These are phyloP conservation scores for Onchidella celtica DNA, from an alignment of 2,888 invertebrate genomes.

Conservation along the genomic window DNA sequence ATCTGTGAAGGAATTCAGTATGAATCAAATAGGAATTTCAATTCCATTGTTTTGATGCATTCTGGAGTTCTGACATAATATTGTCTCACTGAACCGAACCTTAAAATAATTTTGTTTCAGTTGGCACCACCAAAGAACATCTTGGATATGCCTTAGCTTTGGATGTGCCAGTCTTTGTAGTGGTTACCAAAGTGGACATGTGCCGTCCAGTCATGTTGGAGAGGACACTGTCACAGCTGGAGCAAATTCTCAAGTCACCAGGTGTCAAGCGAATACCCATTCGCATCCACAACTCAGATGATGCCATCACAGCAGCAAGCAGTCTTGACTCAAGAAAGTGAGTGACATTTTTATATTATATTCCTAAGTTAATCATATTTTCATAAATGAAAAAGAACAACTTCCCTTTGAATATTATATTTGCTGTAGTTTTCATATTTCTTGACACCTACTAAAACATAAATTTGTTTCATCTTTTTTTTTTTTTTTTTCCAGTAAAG, in stretches of 20 bases:
- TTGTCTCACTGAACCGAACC: too few relatives aligned
- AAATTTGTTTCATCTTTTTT: too few relatives aligned
- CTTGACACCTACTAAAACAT: too few relatives aligned
- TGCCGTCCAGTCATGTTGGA: slow-evolving; percentile 82
- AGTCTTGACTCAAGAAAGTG: slow-evolving; percentile 81
- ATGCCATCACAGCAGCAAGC: slow-evolving; percentile 88
- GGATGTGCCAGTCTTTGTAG: slow-evolving; percentile 91
- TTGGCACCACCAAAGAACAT: slow-evolving; percentile 90
- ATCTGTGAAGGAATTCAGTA: too few relatives aligned
- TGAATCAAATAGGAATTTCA: too few relatives aligned
- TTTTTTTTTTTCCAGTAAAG: too few relatives aligned
- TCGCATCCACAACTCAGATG: slow-evolving; percentile 86
- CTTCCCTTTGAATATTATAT: too few relatives aligned
- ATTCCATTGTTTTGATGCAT: too few relatives aligned
- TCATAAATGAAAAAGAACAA: too few relatives aligned
- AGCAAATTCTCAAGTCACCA: slow-evolving; percentile 85
- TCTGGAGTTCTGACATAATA: too few relatives aligned
- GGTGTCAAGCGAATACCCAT: slow-evolving; percentile 86
- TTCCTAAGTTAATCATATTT: too few relatives aligned
- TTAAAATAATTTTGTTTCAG: slow-evolving; percentile 70
- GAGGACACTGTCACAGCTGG: slow-evolving; percentile 82
- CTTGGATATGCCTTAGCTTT: slow-evolving; percentile 86
- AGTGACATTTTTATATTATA: background rate
- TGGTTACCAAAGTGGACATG: slow-evolving; percentile 95
- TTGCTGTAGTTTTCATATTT: too few relatives aligned